A percentile compares a stretch with the other conserved stretches of the same genome.
Evolutionary conservation across 2,888 invertebrate species (phyloP).

Genomic region (Gibbula magus): DNA sequence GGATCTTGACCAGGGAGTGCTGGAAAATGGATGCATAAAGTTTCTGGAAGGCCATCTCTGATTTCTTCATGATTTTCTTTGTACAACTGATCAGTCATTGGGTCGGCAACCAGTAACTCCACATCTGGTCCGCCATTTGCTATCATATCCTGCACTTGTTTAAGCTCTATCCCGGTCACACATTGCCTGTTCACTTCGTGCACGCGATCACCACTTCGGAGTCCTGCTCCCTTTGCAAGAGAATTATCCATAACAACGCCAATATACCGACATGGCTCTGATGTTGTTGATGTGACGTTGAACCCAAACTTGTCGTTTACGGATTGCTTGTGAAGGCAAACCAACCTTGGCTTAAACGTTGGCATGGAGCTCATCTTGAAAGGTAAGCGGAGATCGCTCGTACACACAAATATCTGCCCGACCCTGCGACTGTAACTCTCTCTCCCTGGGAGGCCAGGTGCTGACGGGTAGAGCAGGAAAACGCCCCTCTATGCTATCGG

Average conservation of each 20-base stretch:
- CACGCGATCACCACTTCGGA: conserved; percentile 1
- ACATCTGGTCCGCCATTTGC: not conserved
- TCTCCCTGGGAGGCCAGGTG: not conserved
- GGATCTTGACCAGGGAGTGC: not conserved
- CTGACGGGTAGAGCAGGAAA: not conserved
- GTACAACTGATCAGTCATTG: conserved; percentile 17
- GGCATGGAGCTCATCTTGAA: not conserved
- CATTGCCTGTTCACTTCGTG: not conserved
- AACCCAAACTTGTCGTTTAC: not conserved
- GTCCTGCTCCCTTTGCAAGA: not conserved
- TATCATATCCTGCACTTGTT: not conserved
- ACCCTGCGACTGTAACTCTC: not conserved
- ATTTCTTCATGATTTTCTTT: not conserved
- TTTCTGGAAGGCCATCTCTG: not conserved
- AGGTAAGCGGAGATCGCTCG: not conserved
- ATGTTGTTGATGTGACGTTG: not conserved
- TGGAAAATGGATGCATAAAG: not conserved
- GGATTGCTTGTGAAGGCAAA: not conserved
- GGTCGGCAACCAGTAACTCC: conserved; percentile 3
- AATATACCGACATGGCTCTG: not conserved
- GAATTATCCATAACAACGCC: conserved; percentile 3
- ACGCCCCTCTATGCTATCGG: not conserved
- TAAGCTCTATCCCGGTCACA: not conserved
- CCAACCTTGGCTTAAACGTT: conserved; percentile 4
- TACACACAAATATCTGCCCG: not conserved